Base-by-base conservation (phyloP, 1,140 invertebrate genomes). In the Aphaenogaster floridana region DNA sequence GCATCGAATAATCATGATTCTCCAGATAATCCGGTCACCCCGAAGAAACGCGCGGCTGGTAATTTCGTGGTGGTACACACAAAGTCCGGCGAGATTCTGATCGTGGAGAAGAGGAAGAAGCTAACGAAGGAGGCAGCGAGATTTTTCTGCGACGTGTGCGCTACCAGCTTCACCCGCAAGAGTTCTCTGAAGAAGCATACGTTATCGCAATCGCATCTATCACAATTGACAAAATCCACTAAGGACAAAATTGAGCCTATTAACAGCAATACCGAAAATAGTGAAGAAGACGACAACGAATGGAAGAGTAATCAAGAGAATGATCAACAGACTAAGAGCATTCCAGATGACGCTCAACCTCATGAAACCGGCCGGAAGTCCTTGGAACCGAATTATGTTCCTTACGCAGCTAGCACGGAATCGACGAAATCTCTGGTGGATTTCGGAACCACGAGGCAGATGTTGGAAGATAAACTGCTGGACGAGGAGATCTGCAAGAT, bases 401-500 rank as follows among this genome's bases (percentile, higher is more conserved):
- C 39, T 34, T 84, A 45, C 21, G 0, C 8, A 42, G n/a, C 2
- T 48, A 68, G 7, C 9, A 5, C 21, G 11, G 79, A 87, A 50
- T 39, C 54, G 50, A 84, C 39, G 15, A 74, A 64, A 5, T 57
- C 85, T 21, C 4, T 89, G 8, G 78, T 90, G 1, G 17, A 66
- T 68, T 0, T 86, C 13, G 52, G 64, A 3, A 28, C 28, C 0
- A 78, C 28, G 0, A 57, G 57, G 2, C 86, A 92, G 11, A 92
- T 91, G 36, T 54, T 95, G 0, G 95, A 95, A 54, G 95, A 95
- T 13, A 93, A 95, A 48, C 89, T 95, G 21, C 74, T 95, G 0
- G 95, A 95, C 34, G 95, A 95, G 39, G 95, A 95, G 59, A 95
- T 95, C 39, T 95, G 95, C 39, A 95, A 95, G 54, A 95, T 95